Evolutionary conservation across 2,888 invertebrate genomes (phyloP).

Genomic region (Prosopocoilus inquinatus): DNA sequence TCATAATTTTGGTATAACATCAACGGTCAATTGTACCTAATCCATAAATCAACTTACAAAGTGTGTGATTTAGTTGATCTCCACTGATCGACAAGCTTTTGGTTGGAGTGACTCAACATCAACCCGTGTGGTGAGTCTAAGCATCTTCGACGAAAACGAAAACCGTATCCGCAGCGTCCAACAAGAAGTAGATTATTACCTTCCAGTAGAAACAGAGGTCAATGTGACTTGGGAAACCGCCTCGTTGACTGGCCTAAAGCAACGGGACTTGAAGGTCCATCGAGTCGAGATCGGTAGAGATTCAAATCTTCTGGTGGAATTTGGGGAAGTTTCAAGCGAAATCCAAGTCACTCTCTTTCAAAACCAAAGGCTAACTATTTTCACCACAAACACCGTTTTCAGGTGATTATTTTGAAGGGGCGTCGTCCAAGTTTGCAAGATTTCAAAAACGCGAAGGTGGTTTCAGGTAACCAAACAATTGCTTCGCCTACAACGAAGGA

Average conservation of each 20-base stretch:
- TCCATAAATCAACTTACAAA: no score
- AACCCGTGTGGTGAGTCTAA: no score
- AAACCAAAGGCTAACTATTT: not conserved
- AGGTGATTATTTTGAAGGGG: conserved; percentile 13
- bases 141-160: no score
- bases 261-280: conserved; percentile 6
- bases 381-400: conserved; percentile 1
- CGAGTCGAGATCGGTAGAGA: not conserved
- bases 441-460: conserved; percentile 3
- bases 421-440: conserved; percentile 10
- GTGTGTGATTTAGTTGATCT: no score
- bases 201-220: no score
- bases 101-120: no score
- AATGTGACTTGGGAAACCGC: no score
- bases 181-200: no score
- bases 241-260: not conserved
- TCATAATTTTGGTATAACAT: conserved; percentile 5
- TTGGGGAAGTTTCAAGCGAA: not conserved
- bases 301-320: not conserved
- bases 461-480: not conserved
- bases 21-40: not conserved
- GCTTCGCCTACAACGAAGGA: not conserved
- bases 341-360: not conserved
- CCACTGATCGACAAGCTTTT: no score
- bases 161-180: no score